Base-by-base conservation (phyloP, 2,888 invertebrate species). In the Drosophila quasianomalipes region DNA sequence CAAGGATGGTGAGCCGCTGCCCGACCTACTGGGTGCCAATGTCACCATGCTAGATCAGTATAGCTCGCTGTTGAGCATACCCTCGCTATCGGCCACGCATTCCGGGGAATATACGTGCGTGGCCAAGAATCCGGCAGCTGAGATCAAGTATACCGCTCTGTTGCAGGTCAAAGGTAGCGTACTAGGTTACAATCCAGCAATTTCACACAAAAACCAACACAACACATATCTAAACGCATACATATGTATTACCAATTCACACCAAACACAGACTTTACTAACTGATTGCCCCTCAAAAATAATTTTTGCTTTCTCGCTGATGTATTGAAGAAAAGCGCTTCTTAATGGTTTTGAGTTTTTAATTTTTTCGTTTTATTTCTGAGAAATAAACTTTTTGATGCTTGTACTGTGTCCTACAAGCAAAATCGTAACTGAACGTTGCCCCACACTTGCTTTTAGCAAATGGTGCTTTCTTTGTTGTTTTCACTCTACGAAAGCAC, bases 91-190 rank as follows among this genome's bases (percentile, higher is more conserved):
- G 93, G 96, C 96, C 92, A 94, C 95, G 92, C 96, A 96, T 94
- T 95, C 96, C 89, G 96, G 96, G 92, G 96, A 96, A 94, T 96
- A 96, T 94, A 96, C 96, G 85, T 96, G 96, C 94, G 96, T 96
- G 93, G 96, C 96, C 94, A 95, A 95, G 94, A 96, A 96, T 94
- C 96, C 96, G 92, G 96, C 96, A 92, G 95, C 96, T 92, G 96
- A 96, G 95, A 96, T 96, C 94, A 96, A 96, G 94, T 96, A 95
- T 95, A 96, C 96, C 94, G 96, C 96, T 94, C 95, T 95, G 94
- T 96, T 96, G 92, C 96, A 96, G 95, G 96, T 96, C 93, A 96
- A 96, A 96, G 96, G 96, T 96, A 96, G 95, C 95, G 93, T 94
- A 94, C 89, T 69, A 85, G 83, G 85, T 73, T 80, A 72, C 83